phyloP scores from a whole-genome alignment of 2,888 invertebrate genomes.

The Subacronicta megacephala region DNA sequence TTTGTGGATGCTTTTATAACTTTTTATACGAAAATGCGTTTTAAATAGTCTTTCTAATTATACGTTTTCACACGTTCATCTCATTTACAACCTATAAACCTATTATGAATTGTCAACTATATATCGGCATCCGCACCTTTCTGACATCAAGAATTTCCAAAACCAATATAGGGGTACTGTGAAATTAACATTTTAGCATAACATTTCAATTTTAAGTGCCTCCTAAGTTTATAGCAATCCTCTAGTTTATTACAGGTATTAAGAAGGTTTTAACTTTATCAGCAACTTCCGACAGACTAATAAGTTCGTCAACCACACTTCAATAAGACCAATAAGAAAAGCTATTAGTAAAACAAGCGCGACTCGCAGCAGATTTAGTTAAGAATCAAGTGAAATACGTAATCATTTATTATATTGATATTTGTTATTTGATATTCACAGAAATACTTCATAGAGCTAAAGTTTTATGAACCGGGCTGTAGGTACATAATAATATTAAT shows the following conservation, averaged over 20 bases:
- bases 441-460: constrained; percentile 48
- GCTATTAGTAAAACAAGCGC: constrained; percentile 17
- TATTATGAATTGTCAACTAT: constrained; percentile 78
- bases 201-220: constrained; percentile 9
- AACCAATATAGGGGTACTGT: constrained; percentile 66
- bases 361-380: constrained; percentile 25
- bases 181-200: constrained; percentile 45
- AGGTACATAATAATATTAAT: constrained; percentile 45
- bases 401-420: constrained; percentile 48
- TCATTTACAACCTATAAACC: constrained; percentile 78
- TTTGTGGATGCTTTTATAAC: constrained; percentile 6
- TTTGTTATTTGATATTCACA: constrained; percentile 54
- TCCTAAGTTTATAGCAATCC: constrained; percentile 14
- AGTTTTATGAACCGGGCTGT: constrained; percentile 40
- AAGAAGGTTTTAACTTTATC: constrained; percentile 28
- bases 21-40: background rate
- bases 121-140: constrained; percentile 45
- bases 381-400: constrained; percentile 33
- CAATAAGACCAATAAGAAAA: constrained; percentile 40
- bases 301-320: constrained; percentile 40
- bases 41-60: background rate
- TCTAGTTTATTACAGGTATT: constrained; percentile 24
- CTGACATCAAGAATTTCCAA: constrained; percentile 72
- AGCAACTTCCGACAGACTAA: constrained; percentile 42
- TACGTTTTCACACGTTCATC: constrained; percentile 44